Evolutionary conservation across 1,140 invertebrate genomes (phyloP).

Genomic region (Drosophila kepulauana): DNA sequence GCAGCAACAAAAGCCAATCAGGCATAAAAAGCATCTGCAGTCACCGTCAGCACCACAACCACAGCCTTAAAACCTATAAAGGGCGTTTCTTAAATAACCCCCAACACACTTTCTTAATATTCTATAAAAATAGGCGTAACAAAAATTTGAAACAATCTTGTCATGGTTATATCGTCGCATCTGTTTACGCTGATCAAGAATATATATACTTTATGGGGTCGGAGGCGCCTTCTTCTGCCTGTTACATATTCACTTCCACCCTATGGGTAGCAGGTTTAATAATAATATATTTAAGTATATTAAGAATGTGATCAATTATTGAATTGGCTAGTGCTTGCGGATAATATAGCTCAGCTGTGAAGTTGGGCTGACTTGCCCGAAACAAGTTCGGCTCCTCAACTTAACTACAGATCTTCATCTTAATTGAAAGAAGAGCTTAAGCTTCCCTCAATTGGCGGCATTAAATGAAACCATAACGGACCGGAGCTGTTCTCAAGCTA

Average conservation of each 20-base stretch:
- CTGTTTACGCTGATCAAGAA: too few species aligned
- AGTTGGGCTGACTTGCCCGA: slow-evolving; percentile 1
- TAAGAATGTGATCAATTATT: too few species aligned
- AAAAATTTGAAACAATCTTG: too few species aligned
- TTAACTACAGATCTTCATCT: slow-evolving; percentile 54
- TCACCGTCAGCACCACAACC: neutral
- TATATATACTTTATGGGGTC: too few species aligned
- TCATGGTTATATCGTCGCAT: too few species aligned
- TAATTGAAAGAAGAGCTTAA: slow-evolving; percentile 39
- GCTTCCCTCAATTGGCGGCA: slow-evolving; percentile 76
- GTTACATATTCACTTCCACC: neutral
- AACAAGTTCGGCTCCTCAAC: neutral
- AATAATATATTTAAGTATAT: too few species aligned
- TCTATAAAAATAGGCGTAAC: too few species aligned
- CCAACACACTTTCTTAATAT: slow-evolving; percentile 46
- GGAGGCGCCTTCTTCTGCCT: too few species aligned
- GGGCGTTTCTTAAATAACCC: slow-evolving; percentile 37
- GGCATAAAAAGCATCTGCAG: slow-evolving; percentile 16
- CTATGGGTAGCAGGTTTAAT: too few species aligned
- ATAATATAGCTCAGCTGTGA: slow-evolving; percentile 14
- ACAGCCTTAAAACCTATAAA: slow-evolving; percentile 13
- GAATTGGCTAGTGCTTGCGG: neutral
- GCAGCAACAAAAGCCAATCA: slow-evolving; percentile 30
- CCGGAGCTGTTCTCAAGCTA: slow-evolving; percentile 35
- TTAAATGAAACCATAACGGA: slow-evolving; percentile 62